Base-by-base conservation (phyloP, 2,113 vertebrate genomes). In the Brevimyrus niger region DNA sequence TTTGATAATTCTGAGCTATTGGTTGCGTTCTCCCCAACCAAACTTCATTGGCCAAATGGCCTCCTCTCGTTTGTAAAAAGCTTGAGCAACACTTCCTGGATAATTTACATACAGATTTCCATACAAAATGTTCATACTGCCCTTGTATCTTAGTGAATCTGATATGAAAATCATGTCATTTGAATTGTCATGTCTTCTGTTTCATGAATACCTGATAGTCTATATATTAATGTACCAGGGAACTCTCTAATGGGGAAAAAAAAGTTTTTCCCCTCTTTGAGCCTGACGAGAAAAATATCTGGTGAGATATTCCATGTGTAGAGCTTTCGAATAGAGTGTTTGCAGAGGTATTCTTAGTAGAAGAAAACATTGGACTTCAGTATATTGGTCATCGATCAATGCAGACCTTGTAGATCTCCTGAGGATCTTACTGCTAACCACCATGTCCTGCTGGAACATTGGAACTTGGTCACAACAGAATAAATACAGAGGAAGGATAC, bases 81-180 rank as follows among this genome's bases (percentile, higher is more conserved):
- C 19, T 50, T 27, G 10, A 51, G 46, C 46, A 35, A 86, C 13
- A 15, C 85, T 87, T 87, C 85, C 85, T 87, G 48, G 5, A 35
- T 19, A 7, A 87, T 87, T 87, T 87, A 38, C 85, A 87, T 87
- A n/a, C 85, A 35, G 50, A 87, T 87, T 87, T 87, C 50, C 85
- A 51, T 87, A 17, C 13, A 17, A 87, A 87, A 87, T 47, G 48
- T 87, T 87, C 83, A 55, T 53, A 19, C 50, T 87, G 48, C 4
- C 31, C 23, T 47, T 47, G 42, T 10, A 46, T 3, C 73, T 80
- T 13, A 80, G 15, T 84, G 42, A 44, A 19, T 19, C 23, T 55
- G 31, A 87, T 42, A 87, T 55, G 85, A 87, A 87, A 87, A 87
- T 55, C 8, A 46, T 84, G 44, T 84, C 21, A 84, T 84, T 84